Evolutionary conservation across 2,113 vertebrate species (phyloP).

Genomic region (Pedetes capensis): DNA sequence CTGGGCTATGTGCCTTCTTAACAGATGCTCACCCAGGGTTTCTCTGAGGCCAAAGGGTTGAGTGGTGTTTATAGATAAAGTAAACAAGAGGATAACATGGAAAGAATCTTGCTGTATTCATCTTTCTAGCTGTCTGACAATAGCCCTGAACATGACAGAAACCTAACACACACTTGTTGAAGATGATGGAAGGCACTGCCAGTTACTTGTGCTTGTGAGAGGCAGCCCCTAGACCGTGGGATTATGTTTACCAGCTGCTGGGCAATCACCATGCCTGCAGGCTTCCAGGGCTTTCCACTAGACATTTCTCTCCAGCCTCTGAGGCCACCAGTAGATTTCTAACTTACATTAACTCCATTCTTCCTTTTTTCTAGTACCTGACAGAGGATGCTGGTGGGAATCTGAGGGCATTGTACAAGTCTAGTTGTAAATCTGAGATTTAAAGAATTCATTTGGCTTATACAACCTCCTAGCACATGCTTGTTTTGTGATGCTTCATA

Average conservation of each 20-base stretch:
- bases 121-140: constrained; percentile 13
- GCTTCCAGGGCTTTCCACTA: not conserved
- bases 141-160: not conserved
- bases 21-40: constrained; percentile 31
- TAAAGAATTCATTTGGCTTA: not conserved
- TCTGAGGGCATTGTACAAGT: not conserved
- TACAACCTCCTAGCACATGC: not conserved
- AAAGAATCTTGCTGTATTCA: not conserved
- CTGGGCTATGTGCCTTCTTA: constrained; percentile 22
- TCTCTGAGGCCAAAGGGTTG: not conserved
- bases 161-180: not conserved
- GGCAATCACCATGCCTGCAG: not conserved
- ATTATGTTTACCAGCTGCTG: not conserved
- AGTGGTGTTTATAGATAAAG: constrained; percentile 32
- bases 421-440: not conserved
- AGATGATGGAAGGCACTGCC: not conserved
- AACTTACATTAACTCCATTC: not conserved
- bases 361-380: not conserved
- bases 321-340: not conserved
- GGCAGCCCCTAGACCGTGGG: not conserved
- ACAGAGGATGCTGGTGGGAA: not conserved
- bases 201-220: not conserved
- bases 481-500: not conserved
- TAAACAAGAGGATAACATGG: not conserved
- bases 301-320: not conserved